Evolutionary conservation across 92 coral and sea anemone species (phyloP), one percentile per base, ranked within the genome.

Genomic region (Bergia sp.): DNA sequence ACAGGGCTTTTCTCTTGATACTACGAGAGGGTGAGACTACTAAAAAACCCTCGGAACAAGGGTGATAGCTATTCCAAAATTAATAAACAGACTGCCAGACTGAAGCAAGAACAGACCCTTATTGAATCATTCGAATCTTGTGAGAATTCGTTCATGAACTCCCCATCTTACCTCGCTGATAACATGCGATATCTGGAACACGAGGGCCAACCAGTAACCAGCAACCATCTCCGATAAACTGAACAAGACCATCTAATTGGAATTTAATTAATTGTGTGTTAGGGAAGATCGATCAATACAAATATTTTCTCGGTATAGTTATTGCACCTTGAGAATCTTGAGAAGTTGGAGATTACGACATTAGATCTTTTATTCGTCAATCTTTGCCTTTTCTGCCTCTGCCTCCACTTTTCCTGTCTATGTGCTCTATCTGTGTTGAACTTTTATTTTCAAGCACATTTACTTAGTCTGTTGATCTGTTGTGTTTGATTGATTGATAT

Each of bases 161-260:
- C 61, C 10, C 71, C 3, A 21, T 50, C 91, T 58, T 45, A 95
- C 98, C 95, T 95, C 98, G 72, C 96, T 93, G 82, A 93, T 96
- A 4, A 95, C 98, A 44, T 95, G 98, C 7, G 98, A 95, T 18
- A 92, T 92, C 89, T 95, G 98, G 91, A 95, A 95, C 11, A 84
- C 82, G 4, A 95, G 86, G 29, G 98, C 98, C 43, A 95, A 66
- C 96, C 96, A 95, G 88, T 95, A 95, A 41, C 95, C 88, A 40
- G 92, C 74, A 18, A 88, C 90, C 76, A 90, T 82, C 86, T 93
- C 96, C 21, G 90, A 88, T 37, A 95, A 86, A 38, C 89, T 80
- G 77, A 90, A 92, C 67, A 93, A 80, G 12, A 74, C 89, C n/a
- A 95, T 69, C 98, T 95, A 74, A 10, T 4, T 5, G 67, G 9